phyloP scores from a whole-genome alignment of 2,113 vertebrate genomes.

The Phalacrocorax pelagicus region DNA sequence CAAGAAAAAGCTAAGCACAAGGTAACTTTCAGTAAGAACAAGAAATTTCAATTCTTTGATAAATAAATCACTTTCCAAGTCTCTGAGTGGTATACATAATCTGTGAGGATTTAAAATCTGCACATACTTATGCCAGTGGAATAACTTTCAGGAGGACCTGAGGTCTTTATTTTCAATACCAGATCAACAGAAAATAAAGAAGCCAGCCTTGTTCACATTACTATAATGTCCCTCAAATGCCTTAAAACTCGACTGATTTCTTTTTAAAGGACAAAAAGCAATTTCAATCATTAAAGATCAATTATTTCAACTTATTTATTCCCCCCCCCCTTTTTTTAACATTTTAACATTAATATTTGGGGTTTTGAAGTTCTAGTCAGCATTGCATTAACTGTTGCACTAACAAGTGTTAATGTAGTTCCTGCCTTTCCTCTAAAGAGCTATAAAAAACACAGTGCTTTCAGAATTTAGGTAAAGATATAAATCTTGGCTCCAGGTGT shows the following conservation, averaged over 20 bases:
- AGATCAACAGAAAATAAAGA: neutral
- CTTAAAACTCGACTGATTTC: neutral
- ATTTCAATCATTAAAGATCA: neutral
- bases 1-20: neutral
- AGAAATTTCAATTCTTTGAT: neutral
- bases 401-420: conserved; percentile 79
- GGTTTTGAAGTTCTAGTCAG: conserved; percentile 62
- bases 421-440: conserved; percentile 76
- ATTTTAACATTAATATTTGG: conserved; percentile 54
- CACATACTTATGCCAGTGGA: neutral
- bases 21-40: neutral
- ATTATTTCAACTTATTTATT: neutral
- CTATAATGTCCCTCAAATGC: neutral
- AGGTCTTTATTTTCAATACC: neutral
- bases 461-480: conserved; percentile 69
- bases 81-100: neutral
- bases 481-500: conserved; percentile 81
- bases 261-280: neutral
- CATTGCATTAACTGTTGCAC: conserved; percentile 68
- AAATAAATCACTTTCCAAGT: neutral
- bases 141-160: neutral
- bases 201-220: neutral
- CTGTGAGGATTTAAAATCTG: neutral
- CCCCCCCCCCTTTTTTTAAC: neutral
- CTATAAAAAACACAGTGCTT: conserved; percentile 71